phyloP scores from a whole-genome alignment of 2,888 invertebrate species.

The Tachystola acroxantha region DNA sequence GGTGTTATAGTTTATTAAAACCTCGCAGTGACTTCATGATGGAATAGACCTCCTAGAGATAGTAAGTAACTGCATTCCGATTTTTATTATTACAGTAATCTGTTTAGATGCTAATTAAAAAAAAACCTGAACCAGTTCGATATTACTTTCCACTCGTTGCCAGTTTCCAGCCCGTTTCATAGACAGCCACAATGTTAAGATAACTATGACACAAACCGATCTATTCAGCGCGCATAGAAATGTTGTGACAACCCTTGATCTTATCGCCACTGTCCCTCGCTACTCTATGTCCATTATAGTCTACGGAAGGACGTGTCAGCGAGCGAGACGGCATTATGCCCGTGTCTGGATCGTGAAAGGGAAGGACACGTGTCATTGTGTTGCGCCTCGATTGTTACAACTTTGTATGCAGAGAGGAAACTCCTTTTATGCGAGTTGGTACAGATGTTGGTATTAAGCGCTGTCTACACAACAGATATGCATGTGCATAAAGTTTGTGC shows the following conservation, averaged over 20 bases:
- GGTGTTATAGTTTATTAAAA: too few relatives aligned
- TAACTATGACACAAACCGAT: conserved; percentile 14
- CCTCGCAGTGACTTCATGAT: too few relatives aligned
- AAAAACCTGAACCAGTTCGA: too few relatives aligned
- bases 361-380: conserved; percentile 61
- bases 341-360: conserved; percentile 52
- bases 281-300: conserved; percentile 49
- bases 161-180: too few relatives aligned
- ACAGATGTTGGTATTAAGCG: conserved; percentile 1
- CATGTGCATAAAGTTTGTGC: too few relatives aligned
- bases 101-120: too few relatives aligned
- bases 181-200: too few relatives aligned
- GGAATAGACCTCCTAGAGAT: too few relatives aligned
- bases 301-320: conserved; percentile 65
- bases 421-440: conserved; percentile 29
- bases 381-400: conserved; percentile 60
- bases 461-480: too few relatives aligned
- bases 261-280: conserved; percentile 42
- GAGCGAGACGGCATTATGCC: conserved; percentile 61
- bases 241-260: conserved; percentile 46
- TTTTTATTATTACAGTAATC: too few relatives aligned
- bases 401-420: conserved; percentile 62
- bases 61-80: too few relatives aligned
- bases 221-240: conserved; percentile 43
- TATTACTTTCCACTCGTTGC: too few relatives aligned